Evolutionary conservation across 2,888 invertebrate genomes (phyloP).

Genomic region (Dysmachus trigonus): DNA sequence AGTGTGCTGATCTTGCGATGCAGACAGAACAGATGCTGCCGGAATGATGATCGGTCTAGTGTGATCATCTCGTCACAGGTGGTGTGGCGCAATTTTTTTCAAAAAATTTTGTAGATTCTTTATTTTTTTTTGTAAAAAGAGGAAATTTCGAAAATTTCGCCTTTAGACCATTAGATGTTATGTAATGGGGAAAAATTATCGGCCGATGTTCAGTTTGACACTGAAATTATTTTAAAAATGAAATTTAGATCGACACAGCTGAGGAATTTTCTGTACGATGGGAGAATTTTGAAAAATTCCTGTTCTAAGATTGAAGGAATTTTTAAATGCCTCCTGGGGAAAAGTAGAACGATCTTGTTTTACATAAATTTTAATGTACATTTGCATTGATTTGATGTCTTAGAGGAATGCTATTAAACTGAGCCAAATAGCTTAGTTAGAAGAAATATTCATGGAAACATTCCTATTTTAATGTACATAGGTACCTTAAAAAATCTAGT

Average conservation of each 20-base stretch:
- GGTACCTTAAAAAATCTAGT: too few species aligned
- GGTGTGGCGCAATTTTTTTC: not conserved
- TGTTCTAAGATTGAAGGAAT: not conserved
- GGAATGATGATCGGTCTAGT: not conserved
- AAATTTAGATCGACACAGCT: not conserved
- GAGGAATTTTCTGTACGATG: not conserved
- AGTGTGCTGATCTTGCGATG: not conserved
- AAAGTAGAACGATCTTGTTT: not conserved
- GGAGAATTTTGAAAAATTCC: not conserved
- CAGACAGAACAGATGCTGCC: not conserved
- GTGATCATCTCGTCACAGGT: not conserved
- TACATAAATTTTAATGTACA: not conserved
- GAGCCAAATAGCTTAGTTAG: not conserved
- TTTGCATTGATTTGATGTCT: not conserved
- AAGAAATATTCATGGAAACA: not conserved
- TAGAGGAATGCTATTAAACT: not conserved
- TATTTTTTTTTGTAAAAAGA: not conserved
- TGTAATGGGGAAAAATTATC: not conserved
- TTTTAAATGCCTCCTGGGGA: not conserved
- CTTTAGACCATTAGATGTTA: not conserved
- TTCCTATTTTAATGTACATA: not conserved
- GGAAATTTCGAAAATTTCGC: constrained; percentile 5
- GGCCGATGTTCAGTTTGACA: not conserved
- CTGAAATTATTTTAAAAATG: constrained; percentile 8
- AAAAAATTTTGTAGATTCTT: not conserved